Percentiles rank a stretch among this genome's conserved stretches.
These are phyloP conservation scores for Pollimyrus isidori DNA, from an alignment of 2,113 vertebrate genomes.

Conservation along the genomic window DNA sequence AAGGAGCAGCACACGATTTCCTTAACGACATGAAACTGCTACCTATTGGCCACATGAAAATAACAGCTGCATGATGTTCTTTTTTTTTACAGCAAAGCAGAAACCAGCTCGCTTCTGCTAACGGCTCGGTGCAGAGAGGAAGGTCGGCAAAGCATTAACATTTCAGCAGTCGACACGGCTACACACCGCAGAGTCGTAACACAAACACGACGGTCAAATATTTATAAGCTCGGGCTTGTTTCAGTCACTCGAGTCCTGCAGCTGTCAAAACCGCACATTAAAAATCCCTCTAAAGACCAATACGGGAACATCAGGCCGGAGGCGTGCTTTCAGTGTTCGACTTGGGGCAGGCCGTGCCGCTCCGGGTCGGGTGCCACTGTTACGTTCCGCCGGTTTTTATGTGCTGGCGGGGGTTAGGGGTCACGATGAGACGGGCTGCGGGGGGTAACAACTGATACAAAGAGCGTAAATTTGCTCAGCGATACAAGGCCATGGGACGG, in stretches of 20 bases:
- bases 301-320: not conserved
- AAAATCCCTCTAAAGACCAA: conserved; percentile 6
- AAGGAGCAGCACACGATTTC: not conserved
- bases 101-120: conserved; percentile 8
- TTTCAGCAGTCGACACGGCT: conserved; percentile 47
- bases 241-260: conserved; percentile 27
- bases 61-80: not conserved
- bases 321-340: not conserved
- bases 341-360: conserved; percentile 8
- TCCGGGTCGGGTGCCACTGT: conserved; percentile 50
- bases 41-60: not conserved
- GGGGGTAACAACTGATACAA: conserved; percentile 47
- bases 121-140: conserved; percentile 46
- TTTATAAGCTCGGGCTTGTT: conserved; percentile 25
- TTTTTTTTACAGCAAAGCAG: not conserved
- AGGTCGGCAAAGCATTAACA: conserved; percentile 52
- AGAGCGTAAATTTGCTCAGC: conserved; percentile 61
- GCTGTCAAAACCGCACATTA: conserved; percentile 24
- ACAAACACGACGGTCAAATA: conserved; percentile 33
- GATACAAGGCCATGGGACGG: conserved; percentile 47
- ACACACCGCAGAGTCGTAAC: conserved; percentile 35
- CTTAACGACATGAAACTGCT: not conserved
- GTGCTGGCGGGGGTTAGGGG: conserved; percentile 61
- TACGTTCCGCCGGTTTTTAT: conserved; percentile 52
- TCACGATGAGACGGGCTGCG: conserved; percentile 65